Conservation (phyloP, 1,140 invertebrate genomes). For the Melipona quadrifasciata region DNA sequence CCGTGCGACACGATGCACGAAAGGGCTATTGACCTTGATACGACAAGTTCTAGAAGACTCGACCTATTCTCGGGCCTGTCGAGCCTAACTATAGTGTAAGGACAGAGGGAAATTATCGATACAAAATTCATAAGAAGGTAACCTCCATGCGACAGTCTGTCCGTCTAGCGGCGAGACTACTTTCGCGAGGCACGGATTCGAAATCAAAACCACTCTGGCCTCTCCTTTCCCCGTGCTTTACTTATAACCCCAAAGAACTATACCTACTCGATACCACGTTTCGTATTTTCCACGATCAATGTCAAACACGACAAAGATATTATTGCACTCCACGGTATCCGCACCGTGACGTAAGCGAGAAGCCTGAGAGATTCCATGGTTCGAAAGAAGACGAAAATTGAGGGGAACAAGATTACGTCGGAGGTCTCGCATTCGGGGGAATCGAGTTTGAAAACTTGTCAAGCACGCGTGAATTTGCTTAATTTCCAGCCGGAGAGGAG, state of each 20-base stretch:
- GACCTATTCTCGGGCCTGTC: constrained; percentile 15
- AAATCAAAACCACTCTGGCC: too few species aligned
- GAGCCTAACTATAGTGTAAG: not conserved
- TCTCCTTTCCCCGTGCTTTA: not conserved
- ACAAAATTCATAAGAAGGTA: constrained; percentile 25
- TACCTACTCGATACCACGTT: too few species aligned
- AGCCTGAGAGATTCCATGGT: too few species aligned
- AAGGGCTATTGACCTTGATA: constrained; percentile 34
- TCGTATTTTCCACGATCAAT: not conserved
- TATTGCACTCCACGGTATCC: not conserved
- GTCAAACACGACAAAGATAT: not conserved
- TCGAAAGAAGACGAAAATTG: too few species aligned
- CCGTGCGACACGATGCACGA: not conserved
- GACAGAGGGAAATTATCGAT: not conserved
- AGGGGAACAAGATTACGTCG: too few species aligned
- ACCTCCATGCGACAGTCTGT: not conserved
- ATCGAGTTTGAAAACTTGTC: too few species aligned
- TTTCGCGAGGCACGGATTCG: not conserved
- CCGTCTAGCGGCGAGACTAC: not conserved
- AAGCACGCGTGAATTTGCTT: too few species aligned
- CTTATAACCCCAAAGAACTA: not conserved
- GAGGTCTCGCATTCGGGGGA: too few species aligned
- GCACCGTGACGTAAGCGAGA: too few species aligned
- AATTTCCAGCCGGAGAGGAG: too few species aligned
- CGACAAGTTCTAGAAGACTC: not conserved